These are phyloP conservation scores for Rhadina sibilatrix DNA, from an alignment of 2,113 vertebrate genomes.

Conservation along the genomic window DNA sequence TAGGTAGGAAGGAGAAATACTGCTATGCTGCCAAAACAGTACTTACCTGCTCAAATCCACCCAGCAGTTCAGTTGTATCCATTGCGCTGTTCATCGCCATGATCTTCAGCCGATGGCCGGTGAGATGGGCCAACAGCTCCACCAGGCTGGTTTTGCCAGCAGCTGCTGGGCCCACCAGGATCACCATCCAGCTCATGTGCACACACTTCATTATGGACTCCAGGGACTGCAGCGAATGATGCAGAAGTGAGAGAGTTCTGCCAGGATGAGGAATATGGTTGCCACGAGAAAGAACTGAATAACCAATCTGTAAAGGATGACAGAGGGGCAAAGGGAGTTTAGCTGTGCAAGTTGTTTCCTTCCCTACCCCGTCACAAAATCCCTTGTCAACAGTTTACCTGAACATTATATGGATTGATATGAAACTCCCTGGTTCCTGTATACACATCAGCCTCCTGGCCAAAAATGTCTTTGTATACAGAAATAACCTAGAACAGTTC, in stretches of 20 bases:
- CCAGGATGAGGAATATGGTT: constrained; percentile 74
- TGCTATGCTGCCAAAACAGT: background rate
- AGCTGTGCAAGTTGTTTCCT: background rate
- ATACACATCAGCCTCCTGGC: constrained; percentile 79
- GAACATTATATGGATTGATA: constrained; percentile 89
- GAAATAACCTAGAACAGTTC: constrained; percentile 78
- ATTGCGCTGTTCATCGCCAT: constrained; percentile 97
- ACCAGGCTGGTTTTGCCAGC: constrained; percentile 93
- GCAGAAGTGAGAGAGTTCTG: constrained; percentile 85
- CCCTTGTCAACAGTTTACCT: constrained; percentile 75
- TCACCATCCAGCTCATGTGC: constrained; percentile 96
- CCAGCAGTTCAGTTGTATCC: constrained; percentile 95
- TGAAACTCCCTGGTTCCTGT: constrained; percentile 85
- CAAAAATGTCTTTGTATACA: constrained; percentile 86
- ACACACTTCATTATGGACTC: constrained; percentile 96
- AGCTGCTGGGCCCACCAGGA: constrained; percentile 90
- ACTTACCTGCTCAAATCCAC: constrained; percentile 95
- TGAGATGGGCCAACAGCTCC: constrained; percentile 89
- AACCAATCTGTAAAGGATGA: constrained; percentile 81
- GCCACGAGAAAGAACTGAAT: constrained; percentile 88
- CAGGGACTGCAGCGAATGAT: constrained; percentile 85
- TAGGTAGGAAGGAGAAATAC: background rate
- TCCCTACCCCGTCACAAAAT: background rate
- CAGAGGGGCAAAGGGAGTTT: background rate
- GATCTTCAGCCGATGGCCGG: constrained; percentile 85